phyloP scores from a whole-genome alignment of 2,888 invertebrate genomes.

The Rhyacophila evoluta region DNA sequence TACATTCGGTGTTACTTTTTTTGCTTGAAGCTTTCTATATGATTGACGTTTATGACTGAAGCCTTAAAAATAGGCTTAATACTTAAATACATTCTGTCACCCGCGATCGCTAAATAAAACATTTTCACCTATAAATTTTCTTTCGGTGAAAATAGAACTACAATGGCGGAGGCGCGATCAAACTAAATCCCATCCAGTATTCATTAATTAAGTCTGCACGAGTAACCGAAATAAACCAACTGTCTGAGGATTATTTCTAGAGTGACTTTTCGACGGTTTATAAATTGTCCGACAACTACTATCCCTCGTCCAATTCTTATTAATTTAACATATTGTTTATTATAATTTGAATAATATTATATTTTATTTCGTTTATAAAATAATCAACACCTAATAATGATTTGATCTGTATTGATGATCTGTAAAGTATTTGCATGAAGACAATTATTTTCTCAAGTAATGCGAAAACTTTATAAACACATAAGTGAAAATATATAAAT shows the following conservation, averaged over 20 bases:
- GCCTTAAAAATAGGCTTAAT: not conserved
- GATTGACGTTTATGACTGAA: not conserved
- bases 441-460: too few species aligned
- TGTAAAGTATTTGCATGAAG: too few species aligned
- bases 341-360: too few species aligned
- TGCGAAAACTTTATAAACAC: too few species aligned
- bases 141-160: constrained; percentile 31
- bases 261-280: not conserved
- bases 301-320: too few species aligned
- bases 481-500: too few species aligned
- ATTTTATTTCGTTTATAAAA: too few species aligned
- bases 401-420: too few species aligned
- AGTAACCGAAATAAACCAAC: constrained; percentile 1
- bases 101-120: not conserved
- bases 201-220: constrained; percentile 36
- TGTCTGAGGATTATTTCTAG: constrained; percentile 19
- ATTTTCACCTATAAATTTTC: constrained; percentile 30
- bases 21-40: not conserved
- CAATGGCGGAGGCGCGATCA: constrained; percentile 27
- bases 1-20: too few species aligned
- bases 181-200: constrained; percentile 34
- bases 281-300: not conserved
- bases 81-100: not conserved
- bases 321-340: too few species aligned
- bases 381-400: too few species aligned